Evolutionary conservation across 2,113 vertebrate genomes (phyloP).

Genomic region (Boleophthalmus pectinirostris): DNA sequence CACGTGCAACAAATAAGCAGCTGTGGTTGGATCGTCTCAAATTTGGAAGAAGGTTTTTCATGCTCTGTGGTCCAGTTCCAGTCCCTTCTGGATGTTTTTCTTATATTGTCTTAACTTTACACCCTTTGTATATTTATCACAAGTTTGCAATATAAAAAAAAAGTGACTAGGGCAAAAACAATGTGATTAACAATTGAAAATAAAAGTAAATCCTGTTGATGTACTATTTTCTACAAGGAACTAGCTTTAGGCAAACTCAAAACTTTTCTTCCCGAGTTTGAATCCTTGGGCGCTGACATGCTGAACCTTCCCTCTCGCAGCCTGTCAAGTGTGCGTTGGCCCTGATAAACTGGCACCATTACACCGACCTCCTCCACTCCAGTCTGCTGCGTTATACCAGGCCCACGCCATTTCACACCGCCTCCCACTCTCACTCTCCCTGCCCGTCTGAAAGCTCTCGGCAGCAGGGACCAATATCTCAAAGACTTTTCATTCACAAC

Average conservation of each 20-base stretch:
- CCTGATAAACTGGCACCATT: conserved; percentile 64
- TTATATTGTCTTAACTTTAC: too few species aligned
- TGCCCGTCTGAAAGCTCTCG: conserved; percentile 27
- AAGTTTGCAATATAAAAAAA: background rate
- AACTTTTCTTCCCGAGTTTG: conserved; percentile 27
- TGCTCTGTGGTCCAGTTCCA: too few species aligned
- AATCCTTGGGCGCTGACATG: conserved; percentile 44
- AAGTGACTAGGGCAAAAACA: background rate
- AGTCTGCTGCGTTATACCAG: conserved; percentile 56
- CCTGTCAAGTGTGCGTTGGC: conserved; percentile 56
- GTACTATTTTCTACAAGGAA: background rate
- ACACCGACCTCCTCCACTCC: conserved; percentile 64
- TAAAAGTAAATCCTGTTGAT: background rate
- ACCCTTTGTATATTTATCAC: too few species aligned
- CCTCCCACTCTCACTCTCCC: conserved; percentile 56
- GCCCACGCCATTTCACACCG: conserved; percentile 58
- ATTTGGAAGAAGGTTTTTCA: too few species aligned
- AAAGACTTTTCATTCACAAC: conserved; percentile 12
- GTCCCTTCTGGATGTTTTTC: too few species aligned
- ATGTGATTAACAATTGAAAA: background rate
- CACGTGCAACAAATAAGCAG: too few species aligned
- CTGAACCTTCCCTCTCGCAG: conserved; percentile 44
- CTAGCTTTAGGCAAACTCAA: conserved; percentile 8
- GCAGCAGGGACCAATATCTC: conserved; percentile 45
- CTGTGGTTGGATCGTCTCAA: too few species aligned